Evolutionary conservation across 1,140 invertebrate genomes (phyloP), one percentile per base, ranked within the genome.

Genomic region (Brachionus calyciflorus): DNA sequence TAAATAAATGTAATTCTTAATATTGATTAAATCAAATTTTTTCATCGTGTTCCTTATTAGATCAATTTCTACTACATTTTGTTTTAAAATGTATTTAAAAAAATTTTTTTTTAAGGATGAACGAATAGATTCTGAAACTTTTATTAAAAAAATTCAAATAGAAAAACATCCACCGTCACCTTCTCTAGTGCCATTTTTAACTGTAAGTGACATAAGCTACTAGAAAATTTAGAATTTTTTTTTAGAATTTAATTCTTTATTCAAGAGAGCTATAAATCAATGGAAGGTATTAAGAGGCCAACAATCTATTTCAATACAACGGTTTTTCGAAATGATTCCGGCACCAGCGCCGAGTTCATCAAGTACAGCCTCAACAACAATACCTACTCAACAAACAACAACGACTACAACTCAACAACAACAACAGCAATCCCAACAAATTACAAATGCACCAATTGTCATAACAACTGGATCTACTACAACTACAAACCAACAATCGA

Each of bases 91-190:
- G n/a, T n/a, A n/a, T n/a, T n/a, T n/a, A n/a, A n/a, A n/a, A n/a
- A n/a, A n/a, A n/a, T n/a, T n/a, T n/a, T n/a, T n/a, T n/a, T n/a
- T n/a, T n/a, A n/a, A 65, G 60, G 60, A 73, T 40, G 51, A 73
- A 40, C 46, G 69, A 33, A 73, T 73, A 24, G 69, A 73, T 12
- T 37, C 69, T 21, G 69, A 73, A 19, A 73, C 69, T 21, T 73
- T 73, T 49, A 73, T 73, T 3, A 73, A 49, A 55, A 49, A 55
- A 49, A 73, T 73, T 51, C 69, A 73, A 17, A 73, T 73, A 17
- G 69, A 73, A 55, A 73, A 73, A 73, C 49, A 73, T 30, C 69
- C 69, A 49, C 69, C 69, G 24, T 73, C 69, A 2, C 69, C 69
- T 0, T 49, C 69, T 6, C 10, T 73, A 10, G 69, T 73, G 21